phyloP scores from a whole-genome alignment of 2,113 vertebrate genomes.

The Procapra przewalskii region DNA sequence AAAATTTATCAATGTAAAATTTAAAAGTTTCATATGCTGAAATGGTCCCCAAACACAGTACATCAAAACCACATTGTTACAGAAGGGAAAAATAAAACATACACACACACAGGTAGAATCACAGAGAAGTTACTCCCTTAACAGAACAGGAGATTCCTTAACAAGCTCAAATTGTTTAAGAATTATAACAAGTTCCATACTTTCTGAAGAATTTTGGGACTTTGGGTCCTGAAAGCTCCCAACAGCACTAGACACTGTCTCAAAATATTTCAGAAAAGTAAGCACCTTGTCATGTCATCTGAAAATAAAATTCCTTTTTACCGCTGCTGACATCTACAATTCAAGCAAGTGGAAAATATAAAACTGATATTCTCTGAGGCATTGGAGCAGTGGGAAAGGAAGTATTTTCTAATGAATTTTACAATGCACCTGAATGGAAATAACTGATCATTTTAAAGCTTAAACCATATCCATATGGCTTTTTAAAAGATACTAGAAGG shows the following conservation, averaged over 20 bases:
- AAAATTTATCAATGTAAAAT: not conserved
- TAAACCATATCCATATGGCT: not conserved
- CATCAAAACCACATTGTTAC: not conserved
- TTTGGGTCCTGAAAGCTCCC: not conserved
- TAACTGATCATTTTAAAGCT: constrained; percentile 30
- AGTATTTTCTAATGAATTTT: not conserved
- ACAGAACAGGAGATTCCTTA: not conserved
- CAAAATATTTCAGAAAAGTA: constrained; percentile 29
- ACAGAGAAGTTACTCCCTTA: constrained; percentile 22
- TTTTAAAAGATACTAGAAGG: not conserved
- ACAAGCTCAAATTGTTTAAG: not conserved
- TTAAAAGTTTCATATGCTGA: not conserved
- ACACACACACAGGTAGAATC: not conserved
- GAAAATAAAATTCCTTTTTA: not conserved
- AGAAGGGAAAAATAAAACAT: not conserved
- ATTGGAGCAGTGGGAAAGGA: not conserved
- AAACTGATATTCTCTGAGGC: not conserved
- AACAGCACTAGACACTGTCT: not conserved
- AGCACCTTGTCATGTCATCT: not conserved
- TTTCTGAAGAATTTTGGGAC: constrained; percentile 18
- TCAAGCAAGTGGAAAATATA: constrained; percentile 1
- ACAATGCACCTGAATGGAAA: not conserved
- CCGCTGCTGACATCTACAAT: not conserved
- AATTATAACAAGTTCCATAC: constrained; percentile 2
- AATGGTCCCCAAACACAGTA: not conserved